These are phyloP conservation scores for Rhinophrynus dorsalis DNA, from an alignment of 2,797 vertebrate genomes.

Conservation along the genomic window DNA sequence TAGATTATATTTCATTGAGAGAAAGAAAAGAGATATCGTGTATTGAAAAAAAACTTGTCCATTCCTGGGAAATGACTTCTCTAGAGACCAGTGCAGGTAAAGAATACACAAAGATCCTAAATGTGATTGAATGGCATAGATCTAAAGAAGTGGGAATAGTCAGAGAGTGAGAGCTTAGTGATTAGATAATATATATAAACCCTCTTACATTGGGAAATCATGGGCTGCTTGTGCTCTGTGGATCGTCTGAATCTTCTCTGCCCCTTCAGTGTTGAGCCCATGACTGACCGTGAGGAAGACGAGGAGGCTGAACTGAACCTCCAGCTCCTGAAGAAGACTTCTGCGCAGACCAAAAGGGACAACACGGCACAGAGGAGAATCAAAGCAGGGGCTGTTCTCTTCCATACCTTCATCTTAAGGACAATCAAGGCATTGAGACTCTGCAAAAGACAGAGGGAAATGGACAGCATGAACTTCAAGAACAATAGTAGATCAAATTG, in stretches of 20 bases:
- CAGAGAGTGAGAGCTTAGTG: no score
- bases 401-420: conserved; percentile 99
- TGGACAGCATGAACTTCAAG: background rate
- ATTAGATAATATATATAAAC: background rate
- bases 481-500: no score
- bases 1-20: no score
- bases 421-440: conserved; percentile 86
- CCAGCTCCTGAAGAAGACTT: conserved; percentile 69
- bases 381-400: conserved; percentile 87
- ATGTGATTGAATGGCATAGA: no score
- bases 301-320: conserved; percentile 54
- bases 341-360: conserved; percentile 85
- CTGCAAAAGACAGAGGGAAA: conserved; percentile 67
- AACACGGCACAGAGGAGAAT: conserved; percentile 88
- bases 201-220: conserved; percentile 90
- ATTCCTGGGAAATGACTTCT: no score
- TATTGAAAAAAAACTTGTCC: background rate
- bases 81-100: no score
- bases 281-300: conserved; percentile 52
- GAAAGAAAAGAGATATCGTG: no score
- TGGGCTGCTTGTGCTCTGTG: conserved; percentile 73
- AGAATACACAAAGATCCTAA: no score
- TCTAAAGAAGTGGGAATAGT: no score
- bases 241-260: conserved; percentile 76
- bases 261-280: conserved; percentile 56